phyloP scores from a whole-genome alignment of 2,113 vertebrate genomes.

The Pardalotus punctatus region DNA sequence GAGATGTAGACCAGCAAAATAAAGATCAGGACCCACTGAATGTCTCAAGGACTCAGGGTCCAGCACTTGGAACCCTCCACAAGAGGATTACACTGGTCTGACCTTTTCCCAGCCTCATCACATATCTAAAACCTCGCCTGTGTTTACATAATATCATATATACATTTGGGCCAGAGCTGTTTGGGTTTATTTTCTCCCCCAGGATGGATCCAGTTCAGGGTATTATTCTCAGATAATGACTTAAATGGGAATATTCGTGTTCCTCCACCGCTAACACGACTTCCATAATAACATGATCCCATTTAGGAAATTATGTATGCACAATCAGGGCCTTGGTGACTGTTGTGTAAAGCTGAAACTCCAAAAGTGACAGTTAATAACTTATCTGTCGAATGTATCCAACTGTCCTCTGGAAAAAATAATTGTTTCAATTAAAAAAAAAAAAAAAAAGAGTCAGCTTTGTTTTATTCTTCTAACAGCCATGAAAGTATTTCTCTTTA shows the following conservation, averaged over 20 bases:
- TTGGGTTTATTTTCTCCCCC: slow-evolving; percentile 4
- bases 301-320: slow-evolving; percentile 31
- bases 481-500: slow-evolving; percentile 23
- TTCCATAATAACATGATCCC: neutral
- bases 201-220: neutral
- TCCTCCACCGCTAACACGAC: neutral
- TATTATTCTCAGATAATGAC: slow-evolving; percentile 39
- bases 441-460: neutral
- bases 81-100: neutral
- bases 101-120: neutral
- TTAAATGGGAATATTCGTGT: neutral
- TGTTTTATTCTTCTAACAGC: slow-evolving; percentile 35
- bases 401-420: neutral
- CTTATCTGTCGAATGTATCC: neutral
- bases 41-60: neutral
- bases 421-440: slow-evolving; percentile 34
- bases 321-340: neutral
- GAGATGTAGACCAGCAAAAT: neutral
- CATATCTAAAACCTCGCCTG: neutral
- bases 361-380: slow-evolving; percentile 39
- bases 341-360: neutral
- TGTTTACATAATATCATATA: neutral
- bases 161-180: neutral
- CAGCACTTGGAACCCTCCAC: neutral
- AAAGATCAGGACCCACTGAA: neutral